phyloP scores from a whole-genome alignment of 2,888 invertebrate genomes.

The Pediacus dermestoides region DNA sequence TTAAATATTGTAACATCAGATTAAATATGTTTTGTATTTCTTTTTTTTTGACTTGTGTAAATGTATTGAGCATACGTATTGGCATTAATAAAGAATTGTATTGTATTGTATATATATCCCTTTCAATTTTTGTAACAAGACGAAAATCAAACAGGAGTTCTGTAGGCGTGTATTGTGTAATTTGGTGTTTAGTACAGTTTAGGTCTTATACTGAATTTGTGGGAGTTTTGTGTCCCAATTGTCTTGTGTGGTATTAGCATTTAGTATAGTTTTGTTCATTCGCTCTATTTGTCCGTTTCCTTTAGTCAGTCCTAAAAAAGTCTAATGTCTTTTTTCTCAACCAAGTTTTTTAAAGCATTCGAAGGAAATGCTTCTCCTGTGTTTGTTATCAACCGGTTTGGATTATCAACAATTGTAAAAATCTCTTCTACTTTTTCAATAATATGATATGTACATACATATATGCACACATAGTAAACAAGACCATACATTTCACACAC shows the following conservation, averaged over 20 bases:
- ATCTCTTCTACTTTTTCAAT: conserved; percentile 33
- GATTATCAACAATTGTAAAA: conserved; percentile 34
- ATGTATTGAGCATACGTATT: no score
- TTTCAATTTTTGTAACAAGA: conserved; percentile 14
- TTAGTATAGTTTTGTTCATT: conserved; percentile 22
- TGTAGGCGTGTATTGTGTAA: conserved; percentile 15
- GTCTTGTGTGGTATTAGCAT: conserved; percentile 20
- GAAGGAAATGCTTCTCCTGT: conserved; percentile 43
- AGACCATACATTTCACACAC: no score
- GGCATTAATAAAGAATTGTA: no score
- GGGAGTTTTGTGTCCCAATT: conserved; percentile 30
- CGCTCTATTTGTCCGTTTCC: conserved; percentile 40
- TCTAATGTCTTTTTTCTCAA: conserved; percentile 32
- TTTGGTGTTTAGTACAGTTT: conserved; percentile 22
- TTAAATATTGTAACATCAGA: no score
- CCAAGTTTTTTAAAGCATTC: conserved; percentile 36
- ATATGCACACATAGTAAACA: no score
- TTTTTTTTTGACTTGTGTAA: no score
- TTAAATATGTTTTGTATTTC: no score
- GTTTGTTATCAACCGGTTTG: conserved; percentile 39
- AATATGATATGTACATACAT: conserved; percentile 30
- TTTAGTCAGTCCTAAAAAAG: conserved; percentile 29
- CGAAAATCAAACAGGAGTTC: conserved; percentile 13
- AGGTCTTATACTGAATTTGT: conserved; percentile 25
- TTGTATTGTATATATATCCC: conserved; percentile 4